Base-by-base conservation (phyloP, 1,140 invertebrate species). In the Lepidurus arcticus region DNA sequence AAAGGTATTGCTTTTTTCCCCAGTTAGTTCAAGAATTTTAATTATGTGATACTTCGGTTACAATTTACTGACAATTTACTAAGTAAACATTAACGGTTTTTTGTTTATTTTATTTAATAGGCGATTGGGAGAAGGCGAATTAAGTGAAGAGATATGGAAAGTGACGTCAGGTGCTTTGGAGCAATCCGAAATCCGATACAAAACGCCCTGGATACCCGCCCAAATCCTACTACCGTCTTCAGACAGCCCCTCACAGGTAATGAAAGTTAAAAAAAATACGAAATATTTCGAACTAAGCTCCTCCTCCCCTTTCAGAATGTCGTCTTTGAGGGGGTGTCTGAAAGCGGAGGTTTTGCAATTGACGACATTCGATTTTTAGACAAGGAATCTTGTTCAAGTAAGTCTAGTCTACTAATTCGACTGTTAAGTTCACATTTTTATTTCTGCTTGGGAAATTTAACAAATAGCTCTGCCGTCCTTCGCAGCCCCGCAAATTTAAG, bases 141-240 rank as follows among this genome's bases (percentile, higher is more conserved):
- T 34, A 24, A 42, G 43, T 21, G n/a, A 78, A 34, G 73, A 78
- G 42, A 13, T 78, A 45, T 78, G 78, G 78, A 74, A 44, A 42
- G 44, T 78, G 8, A 74, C 78, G 4, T 34, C 73, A 5, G 78
- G 73, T 1, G 73, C 34, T 13, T n/a, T 75, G n/a, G 73, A 78
- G 26, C 65, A 47, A 47, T 74, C 73, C 42, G 73, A 65, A 13
- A 44, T 13, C 76, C 76, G 76, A 1, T 34, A 53, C 76, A 76
- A 76, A 13, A 74, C 78, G 0, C 73, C 73, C 1, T 78, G 78
- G 78, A 78, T 78, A 26, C 78, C 78, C 44, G 78, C 78, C 2
- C 78, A 73, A 13, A 26, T 78, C 1, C 78, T 74, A 4, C 74
- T 78, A 1, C 34, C 21, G 9, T 11, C 78, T 16, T 21, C 34